phyloP scores from a whole-genome alignment of 2,797 vertebrate species.

The Jordanella pulchra region DNA sequence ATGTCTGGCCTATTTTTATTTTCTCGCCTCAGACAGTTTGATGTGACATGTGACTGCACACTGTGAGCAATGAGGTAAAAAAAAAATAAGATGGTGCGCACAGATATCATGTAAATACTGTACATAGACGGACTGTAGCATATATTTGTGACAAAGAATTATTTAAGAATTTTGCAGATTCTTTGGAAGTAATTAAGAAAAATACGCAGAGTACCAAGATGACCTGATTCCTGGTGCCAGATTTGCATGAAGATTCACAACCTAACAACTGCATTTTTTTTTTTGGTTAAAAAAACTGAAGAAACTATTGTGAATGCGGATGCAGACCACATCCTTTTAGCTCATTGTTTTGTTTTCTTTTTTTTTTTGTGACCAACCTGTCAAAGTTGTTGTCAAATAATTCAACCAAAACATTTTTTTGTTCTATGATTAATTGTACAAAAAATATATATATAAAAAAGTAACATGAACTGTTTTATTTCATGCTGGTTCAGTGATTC shows the following conservation, averaged over 20 bases:
- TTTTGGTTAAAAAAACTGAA: slow-evolving; percentile 1
- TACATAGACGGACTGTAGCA: slow-evolving; percentile 18
- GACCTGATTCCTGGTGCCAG: slow-evolving; percentile 4
- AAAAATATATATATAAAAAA: no score
- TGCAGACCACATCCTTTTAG: background rate
- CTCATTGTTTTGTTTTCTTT: background rate
- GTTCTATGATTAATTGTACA: background rate
- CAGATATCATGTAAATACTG: slow-evolving; percentile 22
- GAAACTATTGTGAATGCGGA: background rate
- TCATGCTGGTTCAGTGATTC: slow-evolving; percentile 2
- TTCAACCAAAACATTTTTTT: background rate
- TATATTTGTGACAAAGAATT: slow-evolving; percentile 27
- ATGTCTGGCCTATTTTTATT: background rate
- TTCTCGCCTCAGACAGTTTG: slow-evolving; percentile 1
- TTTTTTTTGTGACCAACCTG: background rate
- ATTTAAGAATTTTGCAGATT: slow-evolving; percentile 7
- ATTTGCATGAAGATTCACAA: slow-evolving; percentile 8
- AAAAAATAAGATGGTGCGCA: background rate
- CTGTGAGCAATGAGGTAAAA: slow-evolving; percentile 37
- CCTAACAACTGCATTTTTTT: background rate
- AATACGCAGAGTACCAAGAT: background rate
- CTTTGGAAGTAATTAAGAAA: background rate
- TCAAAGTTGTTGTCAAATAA: slow-evolving; percentile 5
- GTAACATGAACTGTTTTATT: background rate
- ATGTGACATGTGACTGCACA: slow-evolving; percentile 31